Evolutionary conservation across 2,797 vertebrate species (phyloP), one percentile per base, ranked within the genome.

Genomic region (Erpetoichthys calabaricus): DNA sequence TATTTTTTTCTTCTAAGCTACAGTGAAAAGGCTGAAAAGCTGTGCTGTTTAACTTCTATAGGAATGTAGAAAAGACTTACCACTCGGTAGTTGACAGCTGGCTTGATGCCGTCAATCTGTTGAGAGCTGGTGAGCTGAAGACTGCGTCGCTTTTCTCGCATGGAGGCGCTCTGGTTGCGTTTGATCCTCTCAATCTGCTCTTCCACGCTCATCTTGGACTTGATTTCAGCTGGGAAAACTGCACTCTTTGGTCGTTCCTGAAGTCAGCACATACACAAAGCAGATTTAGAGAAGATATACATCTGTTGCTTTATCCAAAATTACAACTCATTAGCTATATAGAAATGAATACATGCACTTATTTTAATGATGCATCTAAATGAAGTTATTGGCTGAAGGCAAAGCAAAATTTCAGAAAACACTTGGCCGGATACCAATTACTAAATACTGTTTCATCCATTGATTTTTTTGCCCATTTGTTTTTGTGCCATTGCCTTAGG

Each of bases 121-220:
- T 89, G 92, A 65, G 76, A 79, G 51, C 82, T 60, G 0, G 87
- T 83, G 2, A 94, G 86, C 76, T 95, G 92, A 44, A 97, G 80
- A 70, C 93, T 96, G 56, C 90, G 80, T 50, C 93, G 81, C 70
- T 95, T 97, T 62, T 94, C 91, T 73, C 86, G 86, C 71, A 92
- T 72, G 3, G 92, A 96, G 68, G 83, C 86, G 41, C 87, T 92
- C 79, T 94, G 91, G 77, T 94, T 89, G 3, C 92, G 79, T 44
- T 89, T 86, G 75, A 98, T 89, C 57, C 94, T 86, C 66, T 92
- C 90, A 0, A 91, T 89, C 75, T 97, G 94, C 74, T 96, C 94
- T 72, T 98, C 88, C 51, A 94, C 79, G 0, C 87, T 98, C 94
- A 97, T 98, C 78, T 96, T 97, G 41, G 82, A 87, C 75, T 93